Conservation (phyloP, 92 coral and sea anemone genomes). For the Zoanthus sansibaricus region DNA sequence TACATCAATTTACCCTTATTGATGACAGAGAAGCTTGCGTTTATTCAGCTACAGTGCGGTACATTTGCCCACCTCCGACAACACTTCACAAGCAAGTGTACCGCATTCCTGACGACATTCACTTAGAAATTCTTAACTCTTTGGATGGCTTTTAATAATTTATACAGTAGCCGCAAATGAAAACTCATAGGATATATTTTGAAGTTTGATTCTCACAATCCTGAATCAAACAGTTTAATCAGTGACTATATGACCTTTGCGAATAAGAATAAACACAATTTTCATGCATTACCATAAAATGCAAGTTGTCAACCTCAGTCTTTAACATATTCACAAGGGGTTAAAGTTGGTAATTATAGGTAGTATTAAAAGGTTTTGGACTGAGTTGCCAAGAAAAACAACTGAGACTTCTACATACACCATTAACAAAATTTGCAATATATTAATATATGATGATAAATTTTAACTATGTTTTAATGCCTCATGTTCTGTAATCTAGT, state of each 20-base stretch:
- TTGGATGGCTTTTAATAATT: constrained; percentile 3
- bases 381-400: neutral
- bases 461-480: neutral
- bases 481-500: neutral
- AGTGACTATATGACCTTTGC: neutral
- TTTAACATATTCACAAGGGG: neutral
- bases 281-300: neutral
- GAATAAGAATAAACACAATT: neutral
- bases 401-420: neutral
- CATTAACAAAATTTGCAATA: neutral
- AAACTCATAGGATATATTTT: neutral
- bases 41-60: constrained; percentile 5
- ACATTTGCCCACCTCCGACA: constrained; percentile 15
- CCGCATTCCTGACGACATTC: neutral
- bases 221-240: neutral
- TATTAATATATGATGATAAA: neutral
- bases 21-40: constrained; percentile 10
- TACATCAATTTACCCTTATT: neutral
- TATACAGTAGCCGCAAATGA: neutral
- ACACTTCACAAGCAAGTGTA: neutral
- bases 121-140: constrained; percentile 8
- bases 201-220: neutral
- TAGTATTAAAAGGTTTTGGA: neutral
- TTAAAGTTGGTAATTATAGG: neutral
- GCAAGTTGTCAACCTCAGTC: neutral